Conservation (phyloP, 2,888 invertebrate genomes). For the Brenthis hecate region DNA sequence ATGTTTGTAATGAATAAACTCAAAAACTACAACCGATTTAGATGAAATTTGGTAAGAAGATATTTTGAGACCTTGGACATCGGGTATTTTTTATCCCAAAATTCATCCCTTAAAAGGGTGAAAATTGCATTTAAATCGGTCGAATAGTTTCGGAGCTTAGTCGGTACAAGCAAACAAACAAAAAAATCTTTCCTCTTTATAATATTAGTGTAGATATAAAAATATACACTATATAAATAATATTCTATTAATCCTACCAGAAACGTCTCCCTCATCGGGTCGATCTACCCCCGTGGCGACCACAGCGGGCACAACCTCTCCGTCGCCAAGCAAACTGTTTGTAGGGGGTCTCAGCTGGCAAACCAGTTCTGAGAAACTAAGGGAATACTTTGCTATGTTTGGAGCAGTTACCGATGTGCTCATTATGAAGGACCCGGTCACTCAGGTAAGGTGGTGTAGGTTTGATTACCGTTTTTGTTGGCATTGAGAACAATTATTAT, state of each 20-base stretch:
- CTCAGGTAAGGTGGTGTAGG: constrained; percentile 85
- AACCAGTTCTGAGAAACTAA: constrained; percentile 94
- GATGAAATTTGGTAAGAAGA: too few species aligned
- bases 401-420: constrained; percentile 95
- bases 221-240: too few species aligned
- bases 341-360: constrained; percentile 97
- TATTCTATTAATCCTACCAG: constrained; percentile 45
- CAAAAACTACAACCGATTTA: too few species aligned
- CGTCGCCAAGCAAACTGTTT: constrained; percentile 92
- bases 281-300: constrained; percentile 86
- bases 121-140: too few species aligned
- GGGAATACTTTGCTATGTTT: constrained; percentile 96
- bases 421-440: constrained; percentile 97
- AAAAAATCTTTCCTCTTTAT: too few species aligned
- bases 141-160: too few species aligned
- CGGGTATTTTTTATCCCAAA: too few species aligned
- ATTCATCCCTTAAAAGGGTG: too few species aligned
- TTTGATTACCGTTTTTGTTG: constrained; percentile 10
- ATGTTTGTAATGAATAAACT: too few species aligned
- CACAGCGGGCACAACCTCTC: constrained; percentile 63
- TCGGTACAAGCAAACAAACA: too few species aligned
- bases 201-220: too few species aligned
- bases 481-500: constrained; percentile 4
- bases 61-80: too few species aligned
- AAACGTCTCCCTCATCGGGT: constrained; percentile 85